Base-by-base conservation (phyloP, 37 sponge, comb jelly and placozoan species). In the Halichondria panicea region DNA sequence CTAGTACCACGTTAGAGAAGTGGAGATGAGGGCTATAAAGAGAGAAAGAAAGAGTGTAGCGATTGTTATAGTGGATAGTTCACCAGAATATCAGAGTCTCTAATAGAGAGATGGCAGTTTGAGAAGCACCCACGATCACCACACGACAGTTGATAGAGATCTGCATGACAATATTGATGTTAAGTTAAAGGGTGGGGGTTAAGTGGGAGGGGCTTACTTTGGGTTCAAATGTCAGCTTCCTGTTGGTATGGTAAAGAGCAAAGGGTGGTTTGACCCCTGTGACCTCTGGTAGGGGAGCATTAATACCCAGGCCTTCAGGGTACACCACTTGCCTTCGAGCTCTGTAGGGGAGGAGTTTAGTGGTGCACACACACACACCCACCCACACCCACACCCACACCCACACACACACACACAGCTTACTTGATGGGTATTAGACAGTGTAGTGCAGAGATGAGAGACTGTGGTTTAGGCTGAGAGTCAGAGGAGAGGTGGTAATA, bases 231-330 rank as follows among this genome's bases (percentile, higher is more conserved):
- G 88, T 87, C 63, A 97, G 80, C 60, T 97, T 97, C 70, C 95
- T 80, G 81, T 92, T 97, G 68, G 90, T 84, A 66, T 97, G 98
- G 75, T 92, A 97, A n/a, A 97, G 86, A 25, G 93, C 90, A 84
- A 72, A 92, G 0, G 92, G 77, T 25, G 76, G 75, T 36, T 53
- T 66, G 21, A 71, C 61, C 36, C 68, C 60, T 63, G 84, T 64
- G n/a, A 95, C 74, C 45, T 78, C 80, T n/a, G 63, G 68, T 42
- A 69, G 48, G 11, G 98, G 98, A 45, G 84, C 83, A 63, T 92
- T 92, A 27, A 86, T 53, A 2, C 78, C 88, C 55, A 97, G 71
- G 13, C 45, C 40, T 24, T 81, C 85, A 9, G 84, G 82, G 78
- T 97, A 97, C 31, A 55, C 63, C n/a, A 97, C 65, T 86, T 97